phyloP scores from a whole-genome alignment of 2,113 vertebrate genomes.

The Gallinago paraguaiae region DNA sequence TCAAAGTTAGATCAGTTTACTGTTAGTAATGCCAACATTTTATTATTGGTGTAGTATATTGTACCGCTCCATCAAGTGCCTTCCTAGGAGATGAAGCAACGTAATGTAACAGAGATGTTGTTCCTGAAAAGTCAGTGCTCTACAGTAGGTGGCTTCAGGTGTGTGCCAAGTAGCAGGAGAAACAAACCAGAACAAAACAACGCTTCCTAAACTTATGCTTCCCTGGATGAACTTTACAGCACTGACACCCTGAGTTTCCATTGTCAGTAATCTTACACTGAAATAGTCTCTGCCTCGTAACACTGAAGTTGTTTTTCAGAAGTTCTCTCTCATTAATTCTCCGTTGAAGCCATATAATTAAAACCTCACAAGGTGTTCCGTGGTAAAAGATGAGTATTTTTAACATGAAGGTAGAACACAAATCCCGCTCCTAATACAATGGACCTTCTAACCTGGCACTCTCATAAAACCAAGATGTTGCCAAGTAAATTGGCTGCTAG shows the following conservation, averaged over 20 bases:
- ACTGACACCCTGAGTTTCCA: background rate
- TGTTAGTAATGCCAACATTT: background rate
- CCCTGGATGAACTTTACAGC: background rate
- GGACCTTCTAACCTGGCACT: constrained; percentile 27
- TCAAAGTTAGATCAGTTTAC: background rate
- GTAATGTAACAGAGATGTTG: background rate
- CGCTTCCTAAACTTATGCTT: background rate
- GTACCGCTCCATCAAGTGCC: background rate
- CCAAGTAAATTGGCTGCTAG: constrained; percentile 25
- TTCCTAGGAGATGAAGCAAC: background rate
- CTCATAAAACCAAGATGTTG: background rate
- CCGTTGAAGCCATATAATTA: constrained; percentile 31
- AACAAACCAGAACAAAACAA: background rate
- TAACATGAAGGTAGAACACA: background rate
- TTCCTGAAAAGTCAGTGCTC: background rate
- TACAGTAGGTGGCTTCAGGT: background rate
- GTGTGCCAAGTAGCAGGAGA: background rate
- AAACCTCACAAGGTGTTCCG: background rate
- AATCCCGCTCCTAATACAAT: background rate
- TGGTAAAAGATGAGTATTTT: constrained; percentile 20
- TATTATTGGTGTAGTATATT: background rate
- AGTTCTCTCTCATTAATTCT: constrained; percentile 35
- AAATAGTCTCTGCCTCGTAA: background rate
- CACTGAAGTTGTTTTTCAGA: background rate
- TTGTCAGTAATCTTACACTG: background rate